Evolutionary conservation across 2,888 invertebrate genomes (phyloP), one percentile per base, ranked within the genome.

Genomic region (Tetragnatha montana): DNA sequence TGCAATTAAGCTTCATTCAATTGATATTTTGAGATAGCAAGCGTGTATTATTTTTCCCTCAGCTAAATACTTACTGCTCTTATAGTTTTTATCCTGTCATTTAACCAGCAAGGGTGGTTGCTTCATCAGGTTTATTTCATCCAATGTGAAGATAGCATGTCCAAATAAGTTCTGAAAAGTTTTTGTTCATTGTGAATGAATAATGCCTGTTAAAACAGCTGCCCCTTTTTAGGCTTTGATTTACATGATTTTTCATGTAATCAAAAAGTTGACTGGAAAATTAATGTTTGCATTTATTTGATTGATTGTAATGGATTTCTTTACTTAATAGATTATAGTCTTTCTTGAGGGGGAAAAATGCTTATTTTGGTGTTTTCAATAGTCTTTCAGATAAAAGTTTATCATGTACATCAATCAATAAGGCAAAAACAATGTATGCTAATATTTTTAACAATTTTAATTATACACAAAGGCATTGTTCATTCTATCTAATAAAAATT

Each of bases 11-110:
- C 21, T 73, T 47, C 35, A 14, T 47, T 75, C 71, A n/a, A 75
- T 35, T 50, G 50, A 60, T 79, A 79, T 35, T 79, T 75, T 60
- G 60, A 60, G 21, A 71, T 21, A 71, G 71, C 71, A 71, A 71
- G 19, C 21, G 21, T 71, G 71, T 21, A 21, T 71, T 21, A 71
- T 71, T 21, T 19, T 71, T 10, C 71, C 21, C 10, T 71, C 19
- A 10, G n/a, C 10, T 71, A 10, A n/a, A 47, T 17, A 60, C 60
- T 17, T 17, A 60, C 4, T 60, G 60, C 35, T 4, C 35, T 35
- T 35, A 60, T 60, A 17, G 60, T 60, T 60, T 17, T 60, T 60
- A 60, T 14, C 10, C 17, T 60, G 17, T 60, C 60, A 60, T 60
- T 60, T 60, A 10, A 60, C 17, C 60, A 60, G 60, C 60, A 60